A percentile compares a stretch with the other conserved stretches of the same genome.
Conservation (phyloP, 2,113 vertebrate species). For the Petromus typicus region DNA sequence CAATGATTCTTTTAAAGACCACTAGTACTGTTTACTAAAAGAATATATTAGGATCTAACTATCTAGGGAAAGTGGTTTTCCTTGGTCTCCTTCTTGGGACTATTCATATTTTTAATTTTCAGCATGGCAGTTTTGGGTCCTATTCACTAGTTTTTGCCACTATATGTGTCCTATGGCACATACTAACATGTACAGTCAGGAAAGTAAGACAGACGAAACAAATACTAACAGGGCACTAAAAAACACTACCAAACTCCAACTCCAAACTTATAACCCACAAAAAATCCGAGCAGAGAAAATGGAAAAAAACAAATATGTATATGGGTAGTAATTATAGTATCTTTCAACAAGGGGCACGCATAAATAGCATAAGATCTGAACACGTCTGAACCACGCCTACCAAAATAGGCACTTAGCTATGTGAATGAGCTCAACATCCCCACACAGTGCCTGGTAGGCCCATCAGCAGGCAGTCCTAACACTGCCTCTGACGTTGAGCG, state of each 20-base stretch:
- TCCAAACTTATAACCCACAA: not conserved
- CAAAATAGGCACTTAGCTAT: not conserved
- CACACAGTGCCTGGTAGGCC: not conserved
- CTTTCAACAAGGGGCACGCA: not conserved
- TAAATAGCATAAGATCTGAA: not conserved
- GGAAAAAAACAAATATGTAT: not conserved
- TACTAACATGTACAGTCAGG: not conserved
- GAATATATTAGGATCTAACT: constrained; percentile 8
- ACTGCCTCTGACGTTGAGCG: not conserved
- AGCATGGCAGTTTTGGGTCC: not conserved
- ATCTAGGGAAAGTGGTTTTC: not conserved
- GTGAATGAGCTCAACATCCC: not conserved
- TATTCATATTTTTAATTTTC: constrained; percentile 16
- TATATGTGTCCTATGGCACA: not conserved
- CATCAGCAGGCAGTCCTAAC: not conserved
- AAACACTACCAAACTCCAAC: not conserved
- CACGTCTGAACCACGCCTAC: not conserved
- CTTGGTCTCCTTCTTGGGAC: not conserved
- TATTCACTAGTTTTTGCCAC: not conserved
- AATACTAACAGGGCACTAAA: not conserved
- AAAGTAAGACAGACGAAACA: not conserved
- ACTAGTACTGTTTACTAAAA: not conserved
- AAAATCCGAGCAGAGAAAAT: not conserved
- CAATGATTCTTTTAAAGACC: not conserved
- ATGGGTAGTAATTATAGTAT: not conserved